Conservation (phyloP, 1,140 invertebrate genomes). For the Listronotus oregonensis region DNA sequence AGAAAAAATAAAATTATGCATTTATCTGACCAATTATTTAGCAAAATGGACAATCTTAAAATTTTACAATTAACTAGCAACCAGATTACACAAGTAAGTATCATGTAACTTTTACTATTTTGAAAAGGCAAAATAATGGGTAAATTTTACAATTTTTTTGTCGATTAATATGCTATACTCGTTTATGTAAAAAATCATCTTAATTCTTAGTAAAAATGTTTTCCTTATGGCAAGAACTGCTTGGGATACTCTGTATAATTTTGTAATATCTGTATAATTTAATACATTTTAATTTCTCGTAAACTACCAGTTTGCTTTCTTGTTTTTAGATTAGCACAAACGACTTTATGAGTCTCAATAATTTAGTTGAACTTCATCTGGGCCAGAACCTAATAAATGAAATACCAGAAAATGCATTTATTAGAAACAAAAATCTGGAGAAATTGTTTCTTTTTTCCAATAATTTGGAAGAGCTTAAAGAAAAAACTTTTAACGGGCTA, state of each 20-base stretch:
- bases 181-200: too few relatives aligned
- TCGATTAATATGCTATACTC: too few relatives aligned
- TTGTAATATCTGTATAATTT: too few relatives aligned
- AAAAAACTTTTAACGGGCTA: slow-evolving; percentile 49
- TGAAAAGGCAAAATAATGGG: too few relatives aligned
- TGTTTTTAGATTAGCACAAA: slow-evolving; percentile 42
- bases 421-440: slow-evolving; percentile 44
- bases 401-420: slow-evolving; percentile 49
- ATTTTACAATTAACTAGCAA: slow-evolving; percentile 57
- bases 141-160: too few relatives aligned
- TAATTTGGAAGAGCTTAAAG: slow-evolving; percentile 50
- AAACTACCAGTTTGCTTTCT: too few relatives aligned
- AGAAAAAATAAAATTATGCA: slow-evolving; percentile 59
- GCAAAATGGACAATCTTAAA: slow-evolving; percentile 55
- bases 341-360: slow-evolving; percentile 47
- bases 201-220: too few relatives aligned
- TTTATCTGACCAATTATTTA: slow-evolving; percentile 56
- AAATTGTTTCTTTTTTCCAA: slow-evolving; percentile 54
- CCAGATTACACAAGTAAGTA: slow-evolving; percentile 48
- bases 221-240: too few relatives aligned
- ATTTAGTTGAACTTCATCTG: slow-evolving; percentile 50
- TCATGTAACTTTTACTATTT: too few relatives aligned
- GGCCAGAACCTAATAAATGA: slow-evolving; percentile 51
- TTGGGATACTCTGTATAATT: too few relatives aligned
- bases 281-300: too few relatives aligned